phyloP scores from a whole-genome alignment of 2,797 vertebrate genomes.

The Mormyrus hasselquistii region DNA sequence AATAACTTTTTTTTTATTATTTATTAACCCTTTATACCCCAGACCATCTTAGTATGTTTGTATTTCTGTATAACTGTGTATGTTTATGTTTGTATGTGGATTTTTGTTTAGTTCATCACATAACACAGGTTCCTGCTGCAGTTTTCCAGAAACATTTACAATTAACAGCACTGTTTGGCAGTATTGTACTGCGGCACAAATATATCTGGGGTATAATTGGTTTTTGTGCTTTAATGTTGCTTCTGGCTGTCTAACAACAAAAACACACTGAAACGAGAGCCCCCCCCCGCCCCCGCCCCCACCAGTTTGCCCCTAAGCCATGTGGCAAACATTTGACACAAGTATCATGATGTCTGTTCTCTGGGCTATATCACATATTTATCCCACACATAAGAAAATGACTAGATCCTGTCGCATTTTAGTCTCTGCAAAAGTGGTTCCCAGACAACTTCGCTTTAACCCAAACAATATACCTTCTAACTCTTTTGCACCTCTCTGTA shows the following conservation, averaged over 20 bases:
- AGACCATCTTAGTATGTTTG: background rate
- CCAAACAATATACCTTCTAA: too few relatives aligned
- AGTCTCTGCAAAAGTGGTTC: background rate
- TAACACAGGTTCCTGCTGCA: background rate
- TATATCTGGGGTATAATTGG: constrained; percentile 23
- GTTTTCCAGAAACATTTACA: background rate
- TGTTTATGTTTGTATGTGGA: background rate
- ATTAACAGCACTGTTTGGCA: background rate
- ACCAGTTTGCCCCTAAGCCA: background rate
- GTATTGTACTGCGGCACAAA: background rate
- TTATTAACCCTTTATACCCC: background rate
- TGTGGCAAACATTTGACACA: background rate
- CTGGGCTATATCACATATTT: background rate
- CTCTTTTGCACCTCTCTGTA: background rate
- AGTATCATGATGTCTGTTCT: background rate
- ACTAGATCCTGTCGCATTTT: background rate
- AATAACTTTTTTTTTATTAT: background rate
- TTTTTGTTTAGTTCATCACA: background rate
- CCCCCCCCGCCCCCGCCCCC: background rate
- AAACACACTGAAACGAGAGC: background rate
- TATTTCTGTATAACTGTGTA: background rate
- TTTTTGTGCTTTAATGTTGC: background rate
- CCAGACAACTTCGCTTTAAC: background rate
- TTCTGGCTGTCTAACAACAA: constrained; percentile 11
- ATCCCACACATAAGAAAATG: background rate